Conservation (phyloP, 2,113 vertebrate genomes). For the Notiomystis cincta region DNA sequence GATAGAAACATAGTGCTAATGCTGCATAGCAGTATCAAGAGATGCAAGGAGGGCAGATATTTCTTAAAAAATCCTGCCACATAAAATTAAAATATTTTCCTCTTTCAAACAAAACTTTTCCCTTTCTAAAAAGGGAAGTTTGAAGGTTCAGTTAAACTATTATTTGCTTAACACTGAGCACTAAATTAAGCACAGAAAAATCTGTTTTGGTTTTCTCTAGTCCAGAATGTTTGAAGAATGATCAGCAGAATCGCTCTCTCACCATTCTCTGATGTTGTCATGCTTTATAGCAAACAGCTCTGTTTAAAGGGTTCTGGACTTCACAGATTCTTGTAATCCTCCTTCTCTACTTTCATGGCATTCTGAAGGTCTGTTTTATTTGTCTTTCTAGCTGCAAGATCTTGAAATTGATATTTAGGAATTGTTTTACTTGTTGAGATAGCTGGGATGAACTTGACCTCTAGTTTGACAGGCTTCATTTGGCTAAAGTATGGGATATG, state of each 20-base stretch:
- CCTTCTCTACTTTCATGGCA: not conserved
- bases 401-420: not conserved
- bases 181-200: not conserved
- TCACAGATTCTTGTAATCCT: not conserved
- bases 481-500: not conserved
- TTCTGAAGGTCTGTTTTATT: not conserved
- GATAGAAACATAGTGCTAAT: not conserved
- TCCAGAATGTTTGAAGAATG: not conserved
- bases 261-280: not conserved
- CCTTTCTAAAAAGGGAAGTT: not conserved
- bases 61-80: not conserved
- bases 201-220: not conserved
- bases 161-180: not conserved
- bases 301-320: not conserved
- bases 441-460: not conserved
- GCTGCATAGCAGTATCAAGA: not conserved
- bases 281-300: not conserved
- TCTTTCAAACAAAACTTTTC: not conserved
- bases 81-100: not conserved
- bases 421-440: not conserved
- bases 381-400: not conserved
- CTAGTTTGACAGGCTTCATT: not conserved
- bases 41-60: fast-evolving
- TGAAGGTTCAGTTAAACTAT: not conserved
- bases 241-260: not conserved